A percentile compares a stretch with the other conserved stretches of the same genome.
Evolutionary conservation across 2,113 vertebrate genomes (phyloP).

Genomic region (Pomatostomus ruficeps): DNA sequence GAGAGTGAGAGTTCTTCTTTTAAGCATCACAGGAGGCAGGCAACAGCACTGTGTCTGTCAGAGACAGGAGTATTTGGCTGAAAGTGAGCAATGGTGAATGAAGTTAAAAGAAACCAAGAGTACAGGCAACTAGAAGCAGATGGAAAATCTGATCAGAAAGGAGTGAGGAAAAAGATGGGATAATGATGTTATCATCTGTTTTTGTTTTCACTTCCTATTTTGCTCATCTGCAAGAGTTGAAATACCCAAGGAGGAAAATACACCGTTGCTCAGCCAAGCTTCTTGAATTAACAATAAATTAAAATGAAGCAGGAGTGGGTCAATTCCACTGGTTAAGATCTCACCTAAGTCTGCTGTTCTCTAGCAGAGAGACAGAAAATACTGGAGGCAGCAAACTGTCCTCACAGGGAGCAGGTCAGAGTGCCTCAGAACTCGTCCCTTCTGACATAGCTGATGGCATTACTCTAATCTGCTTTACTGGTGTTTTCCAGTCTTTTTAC

Average conservation of each 20-base stretch:
- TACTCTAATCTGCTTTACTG: background rate
- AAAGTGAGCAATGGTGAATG: background rate
- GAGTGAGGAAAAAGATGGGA: background rate
- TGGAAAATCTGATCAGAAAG: background rate
- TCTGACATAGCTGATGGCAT: background rate
- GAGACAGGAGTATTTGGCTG: background rate
- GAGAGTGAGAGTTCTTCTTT: background rate
- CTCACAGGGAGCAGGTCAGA: background rate
- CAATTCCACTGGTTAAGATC: background rate
- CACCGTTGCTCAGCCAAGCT: background rate
- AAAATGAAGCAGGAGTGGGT: background rate
- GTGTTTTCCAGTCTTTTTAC: background rate
- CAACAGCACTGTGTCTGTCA: background rate
- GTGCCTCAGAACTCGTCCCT: background rate
- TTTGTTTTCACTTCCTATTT: slow-evolving; percentile 6
- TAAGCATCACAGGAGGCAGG: background rate
- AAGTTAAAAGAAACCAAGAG: background rate
- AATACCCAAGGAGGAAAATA: background rate
- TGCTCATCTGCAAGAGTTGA: background rate
- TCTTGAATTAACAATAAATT: background rate
- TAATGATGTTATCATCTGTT: background rate
- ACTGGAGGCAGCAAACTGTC: background rate
- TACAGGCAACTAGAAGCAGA: background rate
- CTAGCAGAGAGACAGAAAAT: background rate
- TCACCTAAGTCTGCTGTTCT: background rate